Base-by-base conservation (phyloP, 2,113 vertebrate genomes). In the Alethe castanea region DNA sequence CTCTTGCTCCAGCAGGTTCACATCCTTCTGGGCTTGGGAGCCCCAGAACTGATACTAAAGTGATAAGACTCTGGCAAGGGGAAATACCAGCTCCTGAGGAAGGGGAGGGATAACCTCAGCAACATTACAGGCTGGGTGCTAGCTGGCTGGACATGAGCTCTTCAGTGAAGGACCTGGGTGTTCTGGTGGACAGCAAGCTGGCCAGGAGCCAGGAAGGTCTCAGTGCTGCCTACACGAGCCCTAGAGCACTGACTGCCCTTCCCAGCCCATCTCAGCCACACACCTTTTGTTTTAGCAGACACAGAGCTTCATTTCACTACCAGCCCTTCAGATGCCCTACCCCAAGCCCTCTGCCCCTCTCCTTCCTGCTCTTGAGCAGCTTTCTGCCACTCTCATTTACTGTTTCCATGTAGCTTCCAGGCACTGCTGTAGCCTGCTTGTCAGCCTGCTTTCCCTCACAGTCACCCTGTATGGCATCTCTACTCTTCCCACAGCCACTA, bases 221-320 rank as follows among this genome's bases (percentile, higher is more conserved):
- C 72, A 2, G 24, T 1, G 12, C 19, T 69, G 23, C 35, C 45
- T 59, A 14, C 50, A 54, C 0, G 0, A 88, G 28, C 11, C 5
- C 52, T 11, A 38, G 42, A 59, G 60, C n/a, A 36, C 18, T 7
- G 40, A 19, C 24, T 72, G 57, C 31, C 36, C 13, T n/a, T 52
- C 12, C 11, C 2, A 38, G 33, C 19, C 52, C 35, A 36, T 12
- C 24, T 52, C 73, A 91, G 48, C 12, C 44, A 74, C 1, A 7
- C 19, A 23, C 13, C 16, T 60, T 56, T 52, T 28, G 42, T 79
- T 79, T 56, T 9, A 91, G 22, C 57, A 74, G 59, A 72, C 14
- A 45, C 0, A 65, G 65, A 64, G 15, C 35, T 67, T 57, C 19
- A 28, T 44, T 71, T 73, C 36, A 64, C 35, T 25, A 59, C 29